Conservation (phyloP, 2,888 invertebrate genomes). For the Cantharis rufa region DNA sequence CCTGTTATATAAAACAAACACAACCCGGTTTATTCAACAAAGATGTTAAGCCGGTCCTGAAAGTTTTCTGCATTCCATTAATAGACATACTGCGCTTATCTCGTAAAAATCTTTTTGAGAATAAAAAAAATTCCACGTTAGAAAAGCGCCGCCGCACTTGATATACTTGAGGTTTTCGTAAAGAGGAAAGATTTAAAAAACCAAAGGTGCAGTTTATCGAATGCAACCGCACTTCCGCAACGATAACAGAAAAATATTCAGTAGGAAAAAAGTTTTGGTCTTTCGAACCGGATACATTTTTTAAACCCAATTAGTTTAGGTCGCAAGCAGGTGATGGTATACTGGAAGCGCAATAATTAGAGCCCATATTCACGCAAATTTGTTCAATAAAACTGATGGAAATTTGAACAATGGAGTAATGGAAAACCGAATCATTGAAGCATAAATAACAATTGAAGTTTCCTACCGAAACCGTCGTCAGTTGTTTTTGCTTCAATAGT, state of each 20-base stretch:
- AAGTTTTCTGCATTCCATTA: not conserved
- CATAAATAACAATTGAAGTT: not conserved
- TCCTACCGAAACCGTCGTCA: not conserved
- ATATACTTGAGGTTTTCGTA: not conserved
- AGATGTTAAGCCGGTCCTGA: not conserved
- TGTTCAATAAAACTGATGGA: not conserved
- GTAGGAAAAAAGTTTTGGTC: not conserved
- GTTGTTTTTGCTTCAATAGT: slow-evolving; percentile 1
- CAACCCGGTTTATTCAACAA: not conserved
- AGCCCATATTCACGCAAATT: not conserved
- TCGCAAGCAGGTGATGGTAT: not conserved
- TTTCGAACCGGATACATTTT: not conserved
- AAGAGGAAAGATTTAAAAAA: not conserved
- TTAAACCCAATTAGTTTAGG: not conserved
- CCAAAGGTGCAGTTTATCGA: not conserved
- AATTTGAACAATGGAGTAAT: not conserved
- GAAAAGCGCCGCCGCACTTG: not conserved
- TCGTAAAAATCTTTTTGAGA: not conserved
- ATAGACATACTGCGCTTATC: not conserved
- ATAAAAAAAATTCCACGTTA: not conserved
- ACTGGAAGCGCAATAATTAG: not conserved
- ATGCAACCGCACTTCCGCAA: not conserved
- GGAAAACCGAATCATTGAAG: not conserved
- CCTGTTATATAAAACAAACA: not conserved
- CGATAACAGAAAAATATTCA: not conserved